Evolutionary conservation across 2,113 vertebrate species (phyloP), one percentile per base, ranked within the genome.

Genomic region (Seriola rivoliana): DNA sequence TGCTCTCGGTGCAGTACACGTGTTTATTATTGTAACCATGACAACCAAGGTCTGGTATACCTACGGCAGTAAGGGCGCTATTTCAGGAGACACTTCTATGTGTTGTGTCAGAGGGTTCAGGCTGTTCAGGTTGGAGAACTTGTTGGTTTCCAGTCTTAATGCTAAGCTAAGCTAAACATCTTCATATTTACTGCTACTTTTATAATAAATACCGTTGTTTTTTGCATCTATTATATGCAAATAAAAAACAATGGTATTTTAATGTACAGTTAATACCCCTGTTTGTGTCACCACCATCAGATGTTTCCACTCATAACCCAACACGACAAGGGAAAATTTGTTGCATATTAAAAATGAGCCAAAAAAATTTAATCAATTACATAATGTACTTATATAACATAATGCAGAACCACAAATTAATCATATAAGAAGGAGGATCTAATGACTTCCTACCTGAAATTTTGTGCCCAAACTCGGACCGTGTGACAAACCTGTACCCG

Each of bases 401-500:
- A 48, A 40, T 60, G 17, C 0, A 58, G 59, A 82, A 44, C 71
- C 68, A 66, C 76, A 75, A 70, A 76, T 72, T 10, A 75, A 77
- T 69, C 68, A 25, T 65, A 52, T 71, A 58, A 72, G 78, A 23
- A 65, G 55, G 68, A 69, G 64, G 67, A 59, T 63, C 42, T 81
- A 80, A 75, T 68, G 82, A 81, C 70, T 42, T 65, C 62, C 54
- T 32, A 73, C 58, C 65, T 60, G 59, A 66, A 57, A 66, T 40
- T 55, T 23, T 72, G 16, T 66, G 64, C 88, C 67, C 63, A 55
- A 25, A 52, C 72, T 83, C 29, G 60, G 78, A 77, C 68, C 69
- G 29, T 5, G 36, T 52, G 71, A 69, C 34, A 67, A 74, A 88
- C 48, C 65, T 66, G 69, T 85, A 76, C 77, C 81, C 78, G 76